Evolutionary conservation across 37 sponge, comb jelly and placozoan genomes (phyloP).

Genomic region (Eunapius fragilis): DNA sequence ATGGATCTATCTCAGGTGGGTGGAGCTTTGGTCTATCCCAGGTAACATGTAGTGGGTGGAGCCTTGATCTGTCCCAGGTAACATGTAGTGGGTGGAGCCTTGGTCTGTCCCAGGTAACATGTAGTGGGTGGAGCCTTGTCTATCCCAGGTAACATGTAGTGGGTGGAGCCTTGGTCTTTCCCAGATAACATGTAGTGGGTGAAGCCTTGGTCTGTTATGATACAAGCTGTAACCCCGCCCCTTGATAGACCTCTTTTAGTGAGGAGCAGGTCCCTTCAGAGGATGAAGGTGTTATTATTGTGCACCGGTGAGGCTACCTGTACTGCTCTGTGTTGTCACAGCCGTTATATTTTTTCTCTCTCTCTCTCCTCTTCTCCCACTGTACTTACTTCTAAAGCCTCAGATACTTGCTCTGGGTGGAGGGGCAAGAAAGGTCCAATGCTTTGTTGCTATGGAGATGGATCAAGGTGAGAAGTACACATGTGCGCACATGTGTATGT

Average conservation of each 20-base stretch:
- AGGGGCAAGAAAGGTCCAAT: conserved; percentile 35
- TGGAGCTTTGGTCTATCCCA: neutral
- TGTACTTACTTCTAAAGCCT: conserved; percentile 1
- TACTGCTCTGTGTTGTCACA: too few relatives aligned
- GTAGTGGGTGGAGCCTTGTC: neutral
- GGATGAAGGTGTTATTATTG: conserved; percentile 27
- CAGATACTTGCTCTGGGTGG: conserved; percentile 42
- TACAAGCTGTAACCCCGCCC: neutral
- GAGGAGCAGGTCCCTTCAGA: conserved; percentile 11
- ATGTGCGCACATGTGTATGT: neutral
- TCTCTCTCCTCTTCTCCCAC: neutral
- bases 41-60: conserved; percentile 2
- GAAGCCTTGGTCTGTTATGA: too few relatives aligned
- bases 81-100: neutral
- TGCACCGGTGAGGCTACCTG: conserved; percentile 21
- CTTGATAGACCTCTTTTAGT: conserved; percentile 15
- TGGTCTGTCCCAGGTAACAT: neutral
- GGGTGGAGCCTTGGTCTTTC: neutral
- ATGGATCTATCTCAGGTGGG: conserved; percentile 46
- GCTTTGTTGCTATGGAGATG: conserved; percentile 22
- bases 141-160: too few relatives aligned
- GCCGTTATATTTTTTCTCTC: too few relatives aligned
- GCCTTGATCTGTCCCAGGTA: neutral
- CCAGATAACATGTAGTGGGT: neutral
- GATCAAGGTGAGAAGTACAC: conserved; percentile 52